phyloP scores from a whole-genome alignment of 2,888 invertebrate species.

The Dryococelus australis region DNA sequence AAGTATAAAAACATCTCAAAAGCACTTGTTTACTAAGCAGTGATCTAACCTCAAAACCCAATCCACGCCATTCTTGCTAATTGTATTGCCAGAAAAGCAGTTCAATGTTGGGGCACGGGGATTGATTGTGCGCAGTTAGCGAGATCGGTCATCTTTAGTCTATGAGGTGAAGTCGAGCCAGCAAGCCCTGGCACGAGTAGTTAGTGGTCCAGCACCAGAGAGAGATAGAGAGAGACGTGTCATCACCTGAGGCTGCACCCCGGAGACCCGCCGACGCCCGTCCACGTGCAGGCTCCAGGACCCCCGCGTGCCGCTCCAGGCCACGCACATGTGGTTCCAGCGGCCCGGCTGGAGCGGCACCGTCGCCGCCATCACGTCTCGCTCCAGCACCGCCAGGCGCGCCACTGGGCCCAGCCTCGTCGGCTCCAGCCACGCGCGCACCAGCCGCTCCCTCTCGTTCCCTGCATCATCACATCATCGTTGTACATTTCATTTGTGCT shows the following conservation, averaged over 20 bases:
- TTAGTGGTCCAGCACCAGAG: too few species aligned
- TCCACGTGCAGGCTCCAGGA: slow-evolving; percentile 62
- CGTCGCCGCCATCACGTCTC: slow-evolving; percentile 54
- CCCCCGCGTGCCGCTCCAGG: slow-evolving; percentile 69
- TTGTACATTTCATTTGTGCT: too few species aligned
- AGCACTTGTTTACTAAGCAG: too few species aligned
- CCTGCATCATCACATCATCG: slow-evolving; percentile 58
- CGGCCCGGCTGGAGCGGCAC: slow-evolving; percentile 49
- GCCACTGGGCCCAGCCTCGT: slow-evolving; percentile 60
- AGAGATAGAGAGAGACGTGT: not conserved
- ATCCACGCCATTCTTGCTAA: too few species aligned
- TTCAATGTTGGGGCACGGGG: too few species aligned
- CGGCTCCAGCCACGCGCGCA: slow-evolving; percentile 68
- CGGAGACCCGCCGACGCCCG: slow-evolving; percentile 32
- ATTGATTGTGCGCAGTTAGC: too few species aligned
- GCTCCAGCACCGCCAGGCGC: slow-evolving; percentile 60
- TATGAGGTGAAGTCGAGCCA: too few species aligned
- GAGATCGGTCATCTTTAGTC: too few species aligned
- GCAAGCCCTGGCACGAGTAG: too few species aligned
- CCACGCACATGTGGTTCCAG: slow-evolving; percentile 73
- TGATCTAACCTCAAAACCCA: too few species aligned
- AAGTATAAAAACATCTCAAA: too few species aligned
- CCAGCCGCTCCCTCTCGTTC: slow-evolving; percentile 62
- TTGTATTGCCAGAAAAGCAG: too few species aligned
- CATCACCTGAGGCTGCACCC: slow-evolving; percentile 23